Conservation (phyloP, 2,113 vertebrate species). For the Prolemur simus region DNA sequence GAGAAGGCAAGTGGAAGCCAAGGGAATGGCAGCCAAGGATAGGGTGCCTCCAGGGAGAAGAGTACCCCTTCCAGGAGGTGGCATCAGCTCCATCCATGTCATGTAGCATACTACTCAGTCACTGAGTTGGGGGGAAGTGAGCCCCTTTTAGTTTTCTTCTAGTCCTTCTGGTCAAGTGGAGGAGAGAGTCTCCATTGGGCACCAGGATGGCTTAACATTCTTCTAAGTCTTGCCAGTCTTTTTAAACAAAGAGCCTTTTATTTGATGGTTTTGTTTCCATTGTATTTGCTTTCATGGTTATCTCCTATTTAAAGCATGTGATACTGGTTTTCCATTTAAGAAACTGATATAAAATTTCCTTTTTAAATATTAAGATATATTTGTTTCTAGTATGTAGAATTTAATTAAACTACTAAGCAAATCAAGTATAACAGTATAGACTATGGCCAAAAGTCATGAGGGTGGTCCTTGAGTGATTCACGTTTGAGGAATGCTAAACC, state of each 20-base stretch:
- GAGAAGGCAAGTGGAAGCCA: neutral
- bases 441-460: neutral
- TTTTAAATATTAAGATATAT: conserved; percentile 17
- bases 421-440: neutral
- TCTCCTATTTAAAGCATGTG: neutral
- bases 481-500: neutral
- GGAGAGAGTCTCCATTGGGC: neutral
- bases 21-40: neutral
- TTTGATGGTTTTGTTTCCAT: neutral
- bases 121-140: neutral
- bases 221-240: neutral
- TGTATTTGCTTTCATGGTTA: neutral
- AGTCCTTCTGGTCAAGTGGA: neutral
- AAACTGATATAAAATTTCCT: neutral
- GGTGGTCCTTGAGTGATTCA: neutral
- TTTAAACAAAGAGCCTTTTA: neutral
- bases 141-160: neutral
- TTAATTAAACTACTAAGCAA: neutral
- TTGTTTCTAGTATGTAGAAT: neutral
- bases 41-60: neutral
- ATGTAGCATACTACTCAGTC: accelerated
- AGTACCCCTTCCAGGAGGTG: neutral
- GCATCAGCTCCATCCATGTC: neutral
- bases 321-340: neutral
- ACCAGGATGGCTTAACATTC: neutral